Evolutionary conservation across 2,797 vertebrate species (phyloP).

Genomic region (Karalla daura): DNA sequence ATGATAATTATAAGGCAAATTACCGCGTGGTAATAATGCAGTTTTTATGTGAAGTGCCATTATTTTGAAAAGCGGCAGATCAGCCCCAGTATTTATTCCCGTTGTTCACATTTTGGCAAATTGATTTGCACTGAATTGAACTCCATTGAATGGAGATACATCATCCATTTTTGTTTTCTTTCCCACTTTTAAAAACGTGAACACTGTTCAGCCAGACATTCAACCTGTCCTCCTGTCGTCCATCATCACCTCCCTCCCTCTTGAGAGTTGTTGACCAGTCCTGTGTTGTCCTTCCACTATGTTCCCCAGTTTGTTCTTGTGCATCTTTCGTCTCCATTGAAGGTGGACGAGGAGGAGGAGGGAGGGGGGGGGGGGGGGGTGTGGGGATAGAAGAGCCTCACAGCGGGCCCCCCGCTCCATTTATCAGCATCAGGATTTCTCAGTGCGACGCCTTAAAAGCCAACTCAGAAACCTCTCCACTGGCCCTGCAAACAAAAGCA

Average conservation of each 20-base stretch:
- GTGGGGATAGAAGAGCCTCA: slow-evolving; percentile 59
- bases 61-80: slow-evolving; percentile 22
- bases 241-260: slow-evolving; percentile 16
- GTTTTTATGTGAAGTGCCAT: slow-evolving; percentile 39
- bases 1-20: slow-evolving; percentile 53
- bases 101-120: slow-evolving; percentile 19
- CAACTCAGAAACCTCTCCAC: slow-evolving; percentile 46
- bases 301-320: slow-evolving; percentile 50
- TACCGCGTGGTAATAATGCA: slow-evolving; percentile 32
- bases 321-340: slow-evolving; percentile 59
- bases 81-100: slow-evolving; percentile 14
- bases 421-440: slow-evolving; percentile 72
- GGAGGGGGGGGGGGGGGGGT: slow-evolving; percentile 1
- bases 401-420: slow-evolving; percentile 68
- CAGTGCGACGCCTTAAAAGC: slow-evolving; percentile 65
- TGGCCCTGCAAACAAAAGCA: slow-evolving; percentile 53
- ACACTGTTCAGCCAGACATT: too few species aligned
- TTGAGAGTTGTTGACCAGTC: slow-evolving; percentile 47
- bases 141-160: not conserved
- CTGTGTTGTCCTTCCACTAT: slow-evolving; percentile 45
- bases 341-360: slow-evolving; percentile 29
- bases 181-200: too few species aligned
- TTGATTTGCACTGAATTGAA: slow-evolving; percentile 22
- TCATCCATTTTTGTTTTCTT: not conserved
- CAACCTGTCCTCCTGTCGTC: slow-evolving; percentile 26